Percentiles rank a stretch among this genome's conserved stretches.
Evolutionary conservation across 2,113 vertebrate genomes (phyloP).

Genomic region (Struthio camelus): DNA sequence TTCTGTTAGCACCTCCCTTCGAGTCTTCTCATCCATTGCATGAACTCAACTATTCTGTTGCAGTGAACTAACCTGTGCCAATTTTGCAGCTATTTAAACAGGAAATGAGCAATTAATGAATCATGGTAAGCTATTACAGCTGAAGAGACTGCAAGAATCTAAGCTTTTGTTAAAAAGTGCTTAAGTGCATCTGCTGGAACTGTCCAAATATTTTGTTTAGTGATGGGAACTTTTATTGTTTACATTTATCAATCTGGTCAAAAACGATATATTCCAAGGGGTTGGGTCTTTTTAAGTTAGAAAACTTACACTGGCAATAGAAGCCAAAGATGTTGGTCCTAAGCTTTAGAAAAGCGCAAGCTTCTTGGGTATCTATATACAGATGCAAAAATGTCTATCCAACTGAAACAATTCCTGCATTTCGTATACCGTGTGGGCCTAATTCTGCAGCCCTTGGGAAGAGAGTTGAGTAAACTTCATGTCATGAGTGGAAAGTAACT

Average conservation of each 20-base stretch:
- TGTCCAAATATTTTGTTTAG: background rate
- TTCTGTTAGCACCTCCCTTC: background rate
- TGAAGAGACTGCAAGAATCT: background rate
- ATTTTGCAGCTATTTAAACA: background rate
- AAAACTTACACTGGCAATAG: background rate
- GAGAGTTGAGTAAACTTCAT: background rate
- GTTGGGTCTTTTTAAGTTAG: background rate
- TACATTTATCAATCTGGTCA: no score
- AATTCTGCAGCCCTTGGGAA: background rate
- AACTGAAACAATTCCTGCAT: background rate
- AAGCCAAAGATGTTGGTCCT: background rate
- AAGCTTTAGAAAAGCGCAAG: background rate
- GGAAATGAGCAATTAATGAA: background rate
- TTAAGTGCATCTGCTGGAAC: background rate
- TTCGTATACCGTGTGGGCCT: background rate
- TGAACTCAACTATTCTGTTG: background rate
- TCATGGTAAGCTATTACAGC: background rate
- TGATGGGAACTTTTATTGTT: background rate
- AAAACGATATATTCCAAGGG: background rate
- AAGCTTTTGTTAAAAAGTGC: background rate
- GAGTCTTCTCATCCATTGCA: background rate
- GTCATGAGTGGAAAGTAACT: constrained; percentile 4
- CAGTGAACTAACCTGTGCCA: background rate
- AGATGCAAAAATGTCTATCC: background rate
- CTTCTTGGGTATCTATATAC: background rate